Evolutionary conservation across 2,888 invertebrate species (phyloP).

Genomic region (Lamellibrachia satsuma): DNA sequence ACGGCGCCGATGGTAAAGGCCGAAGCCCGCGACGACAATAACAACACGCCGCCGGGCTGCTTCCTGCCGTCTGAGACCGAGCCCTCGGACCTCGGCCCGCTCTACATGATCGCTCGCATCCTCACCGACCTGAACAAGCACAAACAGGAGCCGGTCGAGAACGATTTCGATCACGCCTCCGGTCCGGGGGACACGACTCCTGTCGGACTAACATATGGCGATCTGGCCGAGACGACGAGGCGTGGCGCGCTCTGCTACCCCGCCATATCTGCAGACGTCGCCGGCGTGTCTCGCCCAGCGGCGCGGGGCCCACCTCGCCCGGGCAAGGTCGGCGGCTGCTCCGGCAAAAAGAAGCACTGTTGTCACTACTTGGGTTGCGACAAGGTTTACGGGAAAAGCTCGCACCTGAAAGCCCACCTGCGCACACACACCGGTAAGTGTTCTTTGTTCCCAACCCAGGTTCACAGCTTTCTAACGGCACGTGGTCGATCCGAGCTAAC

Average conservation of each 20-base stretch:
- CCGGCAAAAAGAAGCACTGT: background rate
- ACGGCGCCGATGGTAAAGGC: conserved; percentile 43
- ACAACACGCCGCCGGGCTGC: background rate
- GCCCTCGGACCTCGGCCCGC: conserved; percentile 45
- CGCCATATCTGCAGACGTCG: background rate
- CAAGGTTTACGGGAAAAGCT: background rate
- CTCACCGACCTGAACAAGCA: conserved; percentile 72
- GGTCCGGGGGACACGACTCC: background rate
- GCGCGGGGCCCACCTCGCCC: background rate
- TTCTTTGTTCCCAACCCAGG: background rate
- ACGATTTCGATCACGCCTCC: conserved; percentile 36
- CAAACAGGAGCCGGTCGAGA: conserved; percentile 70
- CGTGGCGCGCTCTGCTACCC: background rate
- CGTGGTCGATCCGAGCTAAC: background rate
- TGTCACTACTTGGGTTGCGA: conserved; percentile 3
- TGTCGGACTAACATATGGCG: conserved; percentile 17
- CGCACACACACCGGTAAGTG: background rate
- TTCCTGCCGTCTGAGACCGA: conserved; percentile 27
- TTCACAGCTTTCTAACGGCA: background rate
- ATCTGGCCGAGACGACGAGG: background rate
- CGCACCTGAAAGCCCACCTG: background rate
- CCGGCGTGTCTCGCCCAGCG: background rate
- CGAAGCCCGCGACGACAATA: conserved; percentile 26
- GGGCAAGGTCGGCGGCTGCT: background rate
- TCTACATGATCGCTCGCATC: conserved; percentile 73